These are phyloP conservation scores for Jacana jacana DNA, from an alignment of 2,113 vertebrate genomes.

Conservation along the genomic window DNA sequence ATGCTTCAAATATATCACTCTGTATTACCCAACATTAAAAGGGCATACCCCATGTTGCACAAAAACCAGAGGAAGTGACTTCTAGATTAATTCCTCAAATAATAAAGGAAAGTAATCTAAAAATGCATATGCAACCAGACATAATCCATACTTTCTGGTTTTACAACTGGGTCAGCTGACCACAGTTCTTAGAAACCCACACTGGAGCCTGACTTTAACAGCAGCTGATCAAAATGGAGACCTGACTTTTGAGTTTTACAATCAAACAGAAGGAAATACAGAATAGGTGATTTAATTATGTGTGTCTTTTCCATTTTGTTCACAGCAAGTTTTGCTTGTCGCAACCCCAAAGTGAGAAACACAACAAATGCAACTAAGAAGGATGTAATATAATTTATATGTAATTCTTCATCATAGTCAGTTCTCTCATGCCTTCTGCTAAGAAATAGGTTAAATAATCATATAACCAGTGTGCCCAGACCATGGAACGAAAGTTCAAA, in stretches of 20 bases:
- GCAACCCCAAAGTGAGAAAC: background rate
- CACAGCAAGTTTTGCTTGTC: background rate
- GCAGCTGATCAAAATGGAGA: background rate
- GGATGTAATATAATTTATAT: background rate
- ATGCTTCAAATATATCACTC: background rate
- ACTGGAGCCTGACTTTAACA: background rate
- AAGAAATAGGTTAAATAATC: slow-evolving; percentile 1
- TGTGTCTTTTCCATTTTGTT: background rate
- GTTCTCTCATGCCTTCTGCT: background rate
- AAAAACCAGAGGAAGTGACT: background rate
- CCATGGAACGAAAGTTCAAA: background rate
- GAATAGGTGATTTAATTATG: background rate
- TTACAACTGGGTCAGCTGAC: background rate
- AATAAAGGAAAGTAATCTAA: background rate
- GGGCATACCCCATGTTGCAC: background rate
- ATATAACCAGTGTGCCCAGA: background rate
- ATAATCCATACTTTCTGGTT: background rate
- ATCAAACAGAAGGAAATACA: background rate
- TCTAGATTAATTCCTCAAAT: background rate
- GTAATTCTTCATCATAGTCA: background rate
- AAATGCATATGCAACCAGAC: background rate
- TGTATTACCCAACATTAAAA: background rate
- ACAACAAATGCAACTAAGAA: background rate
- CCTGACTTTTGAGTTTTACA: background rate
- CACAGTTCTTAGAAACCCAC: background rate